Conservation (phyloP, 2,113 vertebrate genomes). For the mouse (Mus musculus) region DNA sequence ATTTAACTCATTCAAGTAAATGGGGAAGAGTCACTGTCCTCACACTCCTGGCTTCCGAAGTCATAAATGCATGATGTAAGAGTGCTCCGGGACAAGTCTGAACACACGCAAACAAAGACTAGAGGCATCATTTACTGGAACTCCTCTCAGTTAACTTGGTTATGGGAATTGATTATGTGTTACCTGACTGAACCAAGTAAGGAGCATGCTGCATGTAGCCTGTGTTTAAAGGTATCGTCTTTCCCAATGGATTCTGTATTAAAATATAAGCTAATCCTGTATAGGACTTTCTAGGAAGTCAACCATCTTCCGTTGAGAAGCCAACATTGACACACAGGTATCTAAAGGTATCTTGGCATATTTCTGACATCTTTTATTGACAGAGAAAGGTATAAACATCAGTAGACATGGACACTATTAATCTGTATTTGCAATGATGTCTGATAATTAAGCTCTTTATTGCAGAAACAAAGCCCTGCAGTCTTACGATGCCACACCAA, state of each 20-base stretch:
- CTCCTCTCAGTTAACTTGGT: background rate
- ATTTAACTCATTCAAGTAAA: background rate
- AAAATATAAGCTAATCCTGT: background rate
- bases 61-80: background rate
- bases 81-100: background rate
- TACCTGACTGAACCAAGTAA: background rate
- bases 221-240: background rate
- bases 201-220: background rate
- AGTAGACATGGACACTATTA: constrained; percentile 64
- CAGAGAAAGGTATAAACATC: background rate
- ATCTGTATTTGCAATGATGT: constrained; percentile 64
- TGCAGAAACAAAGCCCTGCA: constrained; percentile 64
- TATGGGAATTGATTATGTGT: background rate
- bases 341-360: background rate
- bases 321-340: background rate
- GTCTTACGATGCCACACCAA: background rate
- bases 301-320: background rate
- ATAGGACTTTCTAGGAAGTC: background rate
- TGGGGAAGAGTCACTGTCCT: background rate
- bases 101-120: background rate
- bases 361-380: background rate
- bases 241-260: background rate
- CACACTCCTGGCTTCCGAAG: background rate
- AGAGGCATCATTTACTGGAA: background rate
- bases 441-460: constrained; percentile 64